Percentiles rank a stretch among this genome's conserved stretches.
Conservation (phyloP, 2,797 vertebrate genomes). For the Heterohyrax brucei region DNA sequence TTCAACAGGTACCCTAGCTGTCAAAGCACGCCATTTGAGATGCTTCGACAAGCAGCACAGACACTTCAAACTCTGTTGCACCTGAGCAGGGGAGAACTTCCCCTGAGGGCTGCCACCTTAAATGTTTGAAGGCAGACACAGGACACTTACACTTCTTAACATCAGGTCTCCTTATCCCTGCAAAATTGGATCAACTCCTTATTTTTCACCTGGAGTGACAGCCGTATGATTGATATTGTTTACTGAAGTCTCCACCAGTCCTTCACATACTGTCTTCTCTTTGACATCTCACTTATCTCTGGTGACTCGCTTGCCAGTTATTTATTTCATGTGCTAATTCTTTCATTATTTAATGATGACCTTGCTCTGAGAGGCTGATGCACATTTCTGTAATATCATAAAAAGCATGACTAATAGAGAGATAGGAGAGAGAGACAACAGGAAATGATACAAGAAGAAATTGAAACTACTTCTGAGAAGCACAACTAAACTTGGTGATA, state of each 20-base stretch:
- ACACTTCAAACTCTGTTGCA: constrained; percentile 61
- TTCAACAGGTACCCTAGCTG: constrained; percentile 73
- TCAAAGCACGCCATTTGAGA: constrained; percentile 67
- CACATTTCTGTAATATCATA: neutral
- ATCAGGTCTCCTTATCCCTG: constrained; percentile 37
- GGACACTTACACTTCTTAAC: constrained; percentile 57
- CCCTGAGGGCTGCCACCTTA: constrained; percentile 55
- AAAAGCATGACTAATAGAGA: neutral
- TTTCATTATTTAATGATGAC: constrained; percentile 66
- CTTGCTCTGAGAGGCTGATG: constrained; percentile 13
- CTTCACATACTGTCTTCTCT: constrained; percentile 63
- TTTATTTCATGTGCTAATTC: constrained; percentile 55
- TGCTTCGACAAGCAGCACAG: constrained; percentile 63
- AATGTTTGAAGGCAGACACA: constrained; percentile 36
- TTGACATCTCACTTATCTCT: constrained; percentile 61
- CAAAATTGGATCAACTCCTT: constrained; percentile 55
- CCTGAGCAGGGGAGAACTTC: constrained; percentile 65
- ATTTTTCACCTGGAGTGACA: constrained; percentile 32
- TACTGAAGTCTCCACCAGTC: constrained; percentile 4
- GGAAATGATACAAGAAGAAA: neutral
- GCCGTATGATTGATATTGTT: constrained; percentile 61
- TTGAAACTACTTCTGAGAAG: neutral
- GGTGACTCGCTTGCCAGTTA: constrained; percentile 42
- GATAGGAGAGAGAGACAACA: neutral
- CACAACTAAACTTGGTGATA: neutral